Percentiles rank a stretch among this genome's conserved stretches.
These are phyloP conservation scores for Xestia c-nigrum DNA, from an alignment of 2,888 invertebrate genomes.

Conservation along the genomic window DNA sequence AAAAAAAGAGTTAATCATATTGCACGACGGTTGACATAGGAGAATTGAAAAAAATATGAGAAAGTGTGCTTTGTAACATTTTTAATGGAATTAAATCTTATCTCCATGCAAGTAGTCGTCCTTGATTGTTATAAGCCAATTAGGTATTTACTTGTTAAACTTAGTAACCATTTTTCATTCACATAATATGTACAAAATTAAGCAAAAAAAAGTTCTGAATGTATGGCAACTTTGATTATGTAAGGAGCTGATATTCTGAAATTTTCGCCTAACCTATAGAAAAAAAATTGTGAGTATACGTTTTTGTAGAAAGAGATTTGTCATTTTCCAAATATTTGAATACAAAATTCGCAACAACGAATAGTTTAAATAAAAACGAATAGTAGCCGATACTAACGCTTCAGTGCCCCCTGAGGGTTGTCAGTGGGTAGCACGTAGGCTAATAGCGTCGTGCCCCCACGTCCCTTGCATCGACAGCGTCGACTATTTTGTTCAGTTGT, in stretches of 20 bases:
- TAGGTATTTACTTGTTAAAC: neutral
- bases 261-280: no score
- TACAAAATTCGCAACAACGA: constrained; percentile 2
- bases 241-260: no score
- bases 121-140: neutral
- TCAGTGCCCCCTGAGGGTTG: constrained; percentile 37
- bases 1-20: no score
- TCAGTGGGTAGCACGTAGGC: constrained; percentile 62
- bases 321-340: constrained; percentile 10
- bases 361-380: constrained; percentile 44
- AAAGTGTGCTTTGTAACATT: no score
- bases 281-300: no score
- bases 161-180: neutral
- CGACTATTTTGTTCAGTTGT: constrained; percentile 71
- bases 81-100: neutral
- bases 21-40: no score
- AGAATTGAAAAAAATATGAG: neutral
- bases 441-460: constrained; percentile 74
- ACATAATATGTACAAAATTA: neutral
- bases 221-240: no score
- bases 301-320: no score
- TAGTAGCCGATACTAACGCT: constrained; percentile 27
- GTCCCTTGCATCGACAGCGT: constrained; percentile 67
- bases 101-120: neutral
- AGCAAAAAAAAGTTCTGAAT: no score